Conservation (phyloP, 2,113 vertebrate species). For the Narcine bancroftii region DNA sequence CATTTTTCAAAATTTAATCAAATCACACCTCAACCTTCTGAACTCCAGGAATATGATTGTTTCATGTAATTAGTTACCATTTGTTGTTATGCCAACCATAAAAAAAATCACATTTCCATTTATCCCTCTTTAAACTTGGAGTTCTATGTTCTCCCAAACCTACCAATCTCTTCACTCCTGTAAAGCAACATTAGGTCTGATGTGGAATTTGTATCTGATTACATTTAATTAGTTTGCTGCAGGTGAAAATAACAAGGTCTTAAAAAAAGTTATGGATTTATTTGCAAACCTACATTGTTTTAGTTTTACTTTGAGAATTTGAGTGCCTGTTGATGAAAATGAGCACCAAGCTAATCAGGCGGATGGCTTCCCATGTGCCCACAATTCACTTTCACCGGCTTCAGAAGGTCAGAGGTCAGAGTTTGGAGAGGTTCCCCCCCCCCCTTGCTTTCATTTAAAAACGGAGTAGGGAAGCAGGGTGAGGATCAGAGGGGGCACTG, state of each 20-base stretch:
- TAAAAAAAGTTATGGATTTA: neutral
- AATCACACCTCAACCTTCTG: too few relatives aligned
- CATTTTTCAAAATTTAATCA: too few relatives aligned
- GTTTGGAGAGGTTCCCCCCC: neutral
- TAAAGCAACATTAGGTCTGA: neutral
- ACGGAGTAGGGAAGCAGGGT: too few relatives aligned
- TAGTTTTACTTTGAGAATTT: neutral
- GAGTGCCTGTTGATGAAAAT: neutral
- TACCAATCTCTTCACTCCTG: neutral
- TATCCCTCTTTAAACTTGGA: neutral
- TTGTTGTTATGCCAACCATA: neutral
- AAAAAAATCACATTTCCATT: neutral
- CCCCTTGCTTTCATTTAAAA: neutral
- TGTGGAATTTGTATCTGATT: neutral
- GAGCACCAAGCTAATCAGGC: neutral
- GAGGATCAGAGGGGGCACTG: too few relatives aligned
- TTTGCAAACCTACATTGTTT: neutral
- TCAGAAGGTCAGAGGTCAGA: neutral
- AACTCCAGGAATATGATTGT: too few relatives aligned
- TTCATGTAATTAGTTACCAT: neutral
- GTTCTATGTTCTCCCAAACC: neutral
- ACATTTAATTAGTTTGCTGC: neutral
- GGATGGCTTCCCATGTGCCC: neutral
- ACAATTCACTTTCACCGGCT: neutral
- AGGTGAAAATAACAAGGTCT: neutral